Conservation (phyloP, 2,797 vertebrate species). For the Ctenosaura bakeri region DNA sequence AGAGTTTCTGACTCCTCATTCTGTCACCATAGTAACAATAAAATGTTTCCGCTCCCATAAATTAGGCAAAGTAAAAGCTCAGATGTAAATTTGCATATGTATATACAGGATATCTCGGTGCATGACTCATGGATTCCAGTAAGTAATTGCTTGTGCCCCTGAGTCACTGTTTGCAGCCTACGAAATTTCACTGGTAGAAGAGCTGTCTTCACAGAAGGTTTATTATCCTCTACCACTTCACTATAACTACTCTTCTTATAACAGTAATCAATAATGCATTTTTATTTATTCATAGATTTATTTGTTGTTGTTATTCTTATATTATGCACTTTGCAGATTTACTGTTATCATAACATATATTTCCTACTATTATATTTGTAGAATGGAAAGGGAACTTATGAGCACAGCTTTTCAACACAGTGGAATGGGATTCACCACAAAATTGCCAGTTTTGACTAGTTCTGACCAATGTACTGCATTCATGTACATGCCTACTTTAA, state of each 20-base stretch:
- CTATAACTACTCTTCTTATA: neutral
- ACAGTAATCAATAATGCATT: neutral
- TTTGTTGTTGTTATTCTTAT: no score
- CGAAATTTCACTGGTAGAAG: neutral
- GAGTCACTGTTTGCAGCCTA: neutral
- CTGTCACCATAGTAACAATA: constrained; percentile 5
- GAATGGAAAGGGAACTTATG: neutral
- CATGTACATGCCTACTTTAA: neutral
- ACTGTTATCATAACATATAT: neutral
- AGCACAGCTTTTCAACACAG: neutral
- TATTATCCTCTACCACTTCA: neutral
- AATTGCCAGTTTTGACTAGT: no score
- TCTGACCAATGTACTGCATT: no score
- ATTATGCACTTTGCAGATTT: no score
- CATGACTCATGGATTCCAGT: neutral
- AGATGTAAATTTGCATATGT: constrained; percentile 2
- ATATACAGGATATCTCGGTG: neutral
- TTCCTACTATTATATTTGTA: neutral
- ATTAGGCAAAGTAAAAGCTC: neutral
- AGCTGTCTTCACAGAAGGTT: neutral
- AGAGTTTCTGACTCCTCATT: neutral
- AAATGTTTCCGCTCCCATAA: neutral
- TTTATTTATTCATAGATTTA: neutral
- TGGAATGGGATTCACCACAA: neutral
- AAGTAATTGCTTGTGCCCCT: neutral